Evolutionary conservation across 2,113 vertebrate species (phyloP), one percentile per base, ranked within the genome.

Genomic region (Ciconia maguari): DNA sequence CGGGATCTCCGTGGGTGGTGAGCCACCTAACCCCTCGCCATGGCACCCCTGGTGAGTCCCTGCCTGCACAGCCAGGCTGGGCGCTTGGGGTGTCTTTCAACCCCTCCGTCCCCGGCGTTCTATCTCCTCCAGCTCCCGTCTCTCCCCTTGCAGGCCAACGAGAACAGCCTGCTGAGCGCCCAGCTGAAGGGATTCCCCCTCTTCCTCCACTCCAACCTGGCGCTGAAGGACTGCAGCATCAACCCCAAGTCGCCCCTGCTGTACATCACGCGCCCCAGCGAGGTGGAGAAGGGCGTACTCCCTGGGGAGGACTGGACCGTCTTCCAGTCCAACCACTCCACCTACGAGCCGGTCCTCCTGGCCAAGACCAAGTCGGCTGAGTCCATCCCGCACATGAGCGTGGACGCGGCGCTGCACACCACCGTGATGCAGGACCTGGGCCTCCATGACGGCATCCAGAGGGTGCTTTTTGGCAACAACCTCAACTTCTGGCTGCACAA

Each of bases 151-250:
- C 92, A 99, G 99, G 99, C 99, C 95, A 99, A 99, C 5, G 99
- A 99, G 97, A 99, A 99, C 98, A 99, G 99, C 96, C 98, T 99
- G 92, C 98, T 99, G 95, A 99, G 99, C 1, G 99, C 99, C 1
- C 99, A 99, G 98, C 99, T 99, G 95, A 99, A 99, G 97, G 99
- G 99, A 87, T 99, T 99, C 96, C 99, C 99, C 10, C 98, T 99
- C 83, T 99, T 99, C 93, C 99, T 99, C 41, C 99, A 99, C 97
- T 99, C 99, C 10, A 99, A 99, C 97, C 98, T 99, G 98, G 99
- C 99, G 3, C 98, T 99, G 94, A 99, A 99, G 97, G 99, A 99
- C 98, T 99, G 99, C 98, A 99, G 98, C 48, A 99, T 99, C 97
- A 99, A 99, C 97, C 98, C 99, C 91, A 99, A 99, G 96, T 99